A percentile compares a stretch with the other conserved stretches of the same genome.
These are phyloP conservation scores for Eunapius fragilis DNA, from an alignment of 37 sponge, comb jelly and placozoan species.

Conservation along the genomic window DNA sequence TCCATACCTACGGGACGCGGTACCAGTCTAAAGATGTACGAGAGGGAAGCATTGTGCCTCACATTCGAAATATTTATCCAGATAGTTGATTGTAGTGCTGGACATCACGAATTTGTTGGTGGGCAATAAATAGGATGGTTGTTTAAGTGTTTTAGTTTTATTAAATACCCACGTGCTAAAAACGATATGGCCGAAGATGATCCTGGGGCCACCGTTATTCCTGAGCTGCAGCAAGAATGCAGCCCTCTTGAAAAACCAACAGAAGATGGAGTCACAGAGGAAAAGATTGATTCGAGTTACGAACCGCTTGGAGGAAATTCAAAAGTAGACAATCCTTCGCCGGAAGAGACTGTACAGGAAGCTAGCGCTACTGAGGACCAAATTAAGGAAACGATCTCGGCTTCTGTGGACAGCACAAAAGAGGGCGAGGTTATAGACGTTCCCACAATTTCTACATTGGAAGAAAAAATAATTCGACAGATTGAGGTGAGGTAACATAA, in stretches of 20 bases:
- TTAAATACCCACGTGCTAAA: constrained; percentile 7
- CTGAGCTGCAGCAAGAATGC: neutral
- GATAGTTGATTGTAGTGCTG: constrained; percentile 30
- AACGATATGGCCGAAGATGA: neutral
- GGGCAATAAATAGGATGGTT: neutral
- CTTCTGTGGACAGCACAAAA: neutral
- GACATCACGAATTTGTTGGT: neutral
- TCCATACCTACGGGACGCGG: constrained; percentile 44
- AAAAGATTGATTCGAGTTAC: neutral
- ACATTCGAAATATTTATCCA: constrained; percentile 69
- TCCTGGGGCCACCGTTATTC: neutral
- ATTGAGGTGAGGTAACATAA: constrained; percentile 50
- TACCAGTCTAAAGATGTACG: neutral
- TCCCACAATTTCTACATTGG: constrained; percentile 24
- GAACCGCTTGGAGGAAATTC: neutral
- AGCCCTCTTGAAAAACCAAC: neutral
- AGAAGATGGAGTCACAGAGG: neutral
- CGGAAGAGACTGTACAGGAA: neutral
- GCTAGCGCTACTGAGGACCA: neutral
- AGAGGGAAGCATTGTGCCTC: neutral
- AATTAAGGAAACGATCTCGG: neutral
- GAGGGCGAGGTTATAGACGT: neutral
- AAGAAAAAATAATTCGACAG: constrained; percentile 82
- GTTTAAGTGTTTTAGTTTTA: constrained; percentile 42
- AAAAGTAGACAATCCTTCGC: neutral